Conservation (phyloP, 2,888 invertebrate genomes). For the Erebia palarica region DNA sequence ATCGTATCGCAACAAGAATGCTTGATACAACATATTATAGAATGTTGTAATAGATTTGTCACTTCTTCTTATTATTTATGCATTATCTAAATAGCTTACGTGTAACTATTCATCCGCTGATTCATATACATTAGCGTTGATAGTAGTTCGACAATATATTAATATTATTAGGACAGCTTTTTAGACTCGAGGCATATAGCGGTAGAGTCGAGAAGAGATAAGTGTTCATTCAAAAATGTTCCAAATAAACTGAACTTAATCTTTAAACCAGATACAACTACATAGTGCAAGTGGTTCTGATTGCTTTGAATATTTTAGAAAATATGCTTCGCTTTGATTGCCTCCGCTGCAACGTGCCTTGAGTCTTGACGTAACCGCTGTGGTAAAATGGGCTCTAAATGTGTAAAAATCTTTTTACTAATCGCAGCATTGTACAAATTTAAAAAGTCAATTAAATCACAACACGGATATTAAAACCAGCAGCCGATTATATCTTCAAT, state of each 20-base stretch:
- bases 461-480: neutral
- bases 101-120: conserved; percentile 46
- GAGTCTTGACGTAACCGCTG: conserved; percentile 17
- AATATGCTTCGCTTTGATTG: too few species aligned
- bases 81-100: conserved; percentile 74
- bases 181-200: neutral
- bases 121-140: conserved; percentile 32
- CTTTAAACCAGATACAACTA: too few species aligned
- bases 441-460: neutral
- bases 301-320: too few species aligned
- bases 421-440: neutral
- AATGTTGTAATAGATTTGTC: conserved; percentile 68
- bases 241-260: too few species aligned
- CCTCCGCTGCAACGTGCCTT: too few species aligned
- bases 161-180: conserved; percentile 19
- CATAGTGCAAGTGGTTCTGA: too few species aligned
- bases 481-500: neutral
- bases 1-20: conserved; percentile 71
- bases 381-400: conserved; percentile 15
- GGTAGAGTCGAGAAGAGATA: too few species aligned
- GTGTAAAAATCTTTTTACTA: neutral
- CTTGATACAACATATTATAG: conserved; percentile 67
- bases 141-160: conserved; percentile 25
- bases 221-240: too few species aligned
- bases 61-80: conserved; percentile 70